These are phyloP conservation scores for Ochropacha duplaris DNA, from an alignment of 2,888 invertebrate genomes.

Conservation along the genomic window DNA sequence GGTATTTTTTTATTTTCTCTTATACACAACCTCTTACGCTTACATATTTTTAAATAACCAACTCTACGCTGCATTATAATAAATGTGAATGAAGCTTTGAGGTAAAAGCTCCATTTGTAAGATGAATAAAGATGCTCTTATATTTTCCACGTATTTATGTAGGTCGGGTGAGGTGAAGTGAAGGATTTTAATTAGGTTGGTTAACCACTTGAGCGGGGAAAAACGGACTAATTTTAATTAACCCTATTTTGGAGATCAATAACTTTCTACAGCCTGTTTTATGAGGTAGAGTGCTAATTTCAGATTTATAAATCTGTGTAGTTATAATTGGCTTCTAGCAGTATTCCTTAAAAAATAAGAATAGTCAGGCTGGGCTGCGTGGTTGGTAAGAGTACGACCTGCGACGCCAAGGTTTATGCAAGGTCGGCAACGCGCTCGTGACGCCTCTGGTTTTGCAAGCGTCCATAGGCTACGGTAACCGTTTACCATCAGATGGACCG, in stretches of 20 bases:
- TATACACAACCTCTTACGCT: not conserved
- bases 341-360: too few relatives aligned
- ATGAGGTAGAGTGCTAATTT: too few relatives aligned
- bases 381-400: too few relatives aligned
- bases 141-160: not conserved
- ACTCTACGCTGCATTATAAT: not conserved
- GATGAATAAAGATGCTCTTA: constrained; percentile 1
- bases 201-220: constrained; percentile 16
- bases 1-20: not conserved
- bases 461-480: too few relatives aligned
- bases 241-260: constrained; percentile 18
- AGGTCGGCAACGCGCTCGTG: too few relatives aligned
- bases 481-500: too few relatives aligned
- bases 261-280: constrained; percentile 11
- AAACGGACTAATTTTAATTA: constrained; percentile 15
- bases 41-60: constrained; percentile 1
- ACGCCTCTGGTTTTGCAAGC: too few relatives aligned
- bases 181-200: constrained; percentile 26
- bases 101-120: not conserved
- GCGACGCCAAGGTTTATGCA: too few relatives aligned
- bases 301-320: not conserved
- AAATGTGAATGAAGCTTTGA: constrained; percentile 2
- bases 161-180: constrained; percentile 16
- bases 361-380: too few relatives aligned
- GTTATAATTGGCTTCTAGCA: not conserved